Percentiles rank a stretch among this genome's conserved stretches.
Evolutionary conservation across 2,797 vertebrate species (phyloP).

Genomic region (Petrocephalus schoutedeni): DNA sequence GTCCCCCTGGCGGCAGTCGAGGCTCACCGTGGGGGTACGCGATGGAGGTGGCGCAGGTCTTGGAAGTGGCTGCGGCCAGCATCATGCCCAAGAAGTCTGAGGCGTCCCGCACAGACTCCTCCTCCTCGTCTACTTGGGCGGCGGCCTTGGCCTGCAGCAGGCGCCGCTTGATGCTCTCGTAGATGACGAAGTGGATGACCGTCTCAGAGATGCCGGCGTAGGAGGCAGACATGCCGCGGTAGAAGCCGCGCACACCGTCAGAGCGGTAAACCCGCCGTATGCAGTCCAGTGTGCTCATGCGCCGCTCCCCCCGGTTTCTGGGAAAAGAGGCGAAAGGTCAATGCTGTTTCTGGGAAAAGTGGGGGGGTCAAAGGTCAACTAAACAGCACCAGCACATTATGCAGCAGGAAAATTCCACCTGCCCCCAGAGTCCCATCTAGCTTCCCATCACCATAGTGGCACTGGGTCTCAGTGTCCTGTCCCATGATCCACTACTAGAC

Average conservation of each 20-base stretch:
- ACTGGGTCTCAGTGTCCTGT: too few species aligned
- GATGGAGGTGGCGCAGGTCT: constrained; percentile 91
- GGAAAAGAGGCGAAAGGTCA: background rate
- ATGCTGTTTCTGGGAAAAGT: background rate
- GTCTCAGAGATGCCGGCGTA: constrained; percentile 99
- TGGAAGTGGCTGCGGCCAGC: constrained; percentile 95
- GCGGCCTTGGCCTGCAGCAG: constrained; percentile 75
- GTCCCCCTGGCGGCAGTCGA: background rate
- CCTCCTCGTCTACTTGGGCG: constrained; percentile 75
- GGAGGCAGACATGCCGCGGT: constrained; percentile 95
- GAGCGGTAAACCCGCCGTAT: constrained; percentile 81
- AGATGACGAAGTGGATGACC: constrained; percentile 98
- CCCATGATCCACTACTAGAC: background rate
- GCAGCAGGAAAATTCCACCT: background rate
- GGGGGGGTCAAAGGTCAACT: background rate
- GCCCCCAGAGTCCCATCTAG: background rate
- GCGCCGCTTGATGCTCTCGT: constrained; percentile 93
- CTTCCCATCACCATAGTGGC: background rate
- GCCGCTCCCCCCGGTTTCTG: constrained; percentile 84
- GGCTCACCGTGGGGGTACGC: constrained; percentile 93
- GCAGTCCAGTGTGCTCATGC: constrained; percentile 90
- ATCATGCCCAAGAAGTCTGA: constrained; percentile 96
- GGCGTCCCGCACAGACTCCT: constrained; percentile 78
- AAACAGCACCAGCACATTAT: background rate
- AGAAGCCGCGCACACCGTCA: constrained; percentile 90